These are phyloP conservation scores for Hemiscyllium ocellatum DNA, from an alignment of 2,113 vertebrate species.

Conservation along the genomic window DNA sequence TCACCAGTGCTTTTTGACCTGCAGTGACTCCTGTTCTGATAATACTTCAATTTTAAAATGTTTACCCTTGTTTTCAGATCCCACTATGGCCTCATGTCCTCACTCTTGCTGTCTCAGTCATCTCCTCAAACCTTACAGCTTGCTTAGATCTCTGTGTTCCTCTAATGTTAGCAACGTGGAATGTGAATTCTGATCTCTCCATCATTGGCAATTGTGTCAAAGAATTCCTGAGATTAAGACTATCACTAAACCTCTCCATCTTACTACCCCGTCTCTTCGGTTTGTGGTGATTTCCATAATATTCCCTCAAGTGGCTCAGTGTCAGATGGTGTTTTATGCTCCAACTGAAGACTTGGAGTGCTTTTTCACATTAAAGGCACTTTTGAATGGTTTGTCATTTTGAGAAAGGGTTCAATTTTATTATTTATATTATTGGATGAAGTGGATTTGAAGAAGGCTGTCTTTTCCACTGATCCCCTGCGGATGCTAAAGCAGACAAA, in stretches of 20 bases:
- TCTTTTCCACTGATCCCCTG: background rate
- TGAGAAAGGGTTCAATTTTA: background rate
- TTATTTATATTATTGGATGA: background rate
- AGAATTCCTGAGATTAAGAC: no score
- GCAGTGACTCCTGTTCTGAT: background rate
- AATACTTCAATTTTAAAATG: background rate
- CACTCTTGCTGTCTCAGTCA: background rate
- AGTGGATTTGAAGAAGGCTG: background rate
- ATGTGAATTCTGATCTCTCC: background rate
- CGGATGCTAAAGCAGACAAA: background rate
- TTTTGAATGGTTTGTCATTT: background rate
- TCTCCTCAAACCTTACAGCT: background rate
- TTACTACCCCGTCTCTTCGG: background rate
- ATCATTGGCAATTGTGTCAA: no score
- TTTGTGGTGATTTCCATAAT: background rate
- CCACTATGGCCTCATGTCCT: background rate
- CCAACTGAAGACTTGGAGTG: background rate
- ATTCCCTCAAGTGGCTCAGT: background rate
- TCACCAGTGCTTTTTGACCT: background rate
- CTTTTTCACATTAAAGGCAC: background rate
- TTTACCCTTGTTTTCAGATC: background rate
- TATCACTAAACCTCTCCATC: no score
- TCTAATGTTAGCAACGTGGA: background rate
- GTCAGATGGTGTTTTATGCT: background rate
- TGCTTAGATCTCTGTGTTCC: background rate